Evolutionary conservation across 1,140 invertebrate genomes (phyloP), one percentile per base, ranked within the genome.

Genomic region (Pseudachorutes palmiensis): DNA sequence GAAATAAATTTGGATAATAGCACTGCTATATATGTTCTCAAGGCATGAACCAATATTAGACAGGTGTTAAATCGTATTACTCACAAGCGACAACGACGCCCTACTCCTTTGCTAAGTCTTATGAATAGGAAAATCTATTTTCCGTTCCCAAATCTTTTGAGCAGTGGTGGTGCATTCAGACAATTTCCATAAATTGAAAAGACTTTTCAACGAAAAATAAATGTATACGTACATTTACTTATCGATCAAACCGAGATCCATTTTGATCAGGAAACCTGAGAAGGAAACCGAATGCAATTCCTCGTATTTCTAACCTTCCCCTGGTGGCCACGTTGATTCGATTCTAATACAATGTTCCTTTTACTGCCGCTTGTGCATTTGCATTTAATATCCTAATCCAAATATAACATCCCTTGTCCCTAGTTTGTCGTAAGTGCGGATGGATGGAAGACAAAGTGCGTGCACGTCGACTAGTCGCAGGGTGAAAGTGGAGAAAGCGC

Each of bases 351-450:
- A 55, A 55, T 55, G 51, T 22, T 55, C 51, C 12, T 55, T 55
- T 24, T 24, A 55, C n/a, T 55, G 51, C 24, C 51, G 12, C 36
- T 19, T 41, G 19, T 19, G 24, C 51, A 55, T 55, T 55, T 55
- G 51, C 51, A 55, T 55, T 55, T 55, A 55, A 55, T 55, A 55
- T 55, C 51, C 51, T 55, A 55, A 45, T 45, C 36, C 36, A 45
- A 55, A 55, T 55, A 55, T 14, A 55, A 5, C 51, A 5, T 26
- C 24, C 24, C 5, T 55, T 22, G 24, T 24, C 51, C 51, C 51
- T 12, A 45, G 9, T 45, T 45, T 45, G 19, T 45, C 36, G 9
- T 45, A 12, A 19, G 36, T 12, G 36, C 36, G 36, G 19, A 45
- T 45, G 9, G 36, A 55, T 14, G 51, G 24, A 26, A 55, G 36